A percentile compares a stretch with the other conserved stretches of the same genome.
phyloP scores from a whole-genome alignment of 1,140 invertebrate species.

The Diachasmimorpha longicaudata region DNA sequence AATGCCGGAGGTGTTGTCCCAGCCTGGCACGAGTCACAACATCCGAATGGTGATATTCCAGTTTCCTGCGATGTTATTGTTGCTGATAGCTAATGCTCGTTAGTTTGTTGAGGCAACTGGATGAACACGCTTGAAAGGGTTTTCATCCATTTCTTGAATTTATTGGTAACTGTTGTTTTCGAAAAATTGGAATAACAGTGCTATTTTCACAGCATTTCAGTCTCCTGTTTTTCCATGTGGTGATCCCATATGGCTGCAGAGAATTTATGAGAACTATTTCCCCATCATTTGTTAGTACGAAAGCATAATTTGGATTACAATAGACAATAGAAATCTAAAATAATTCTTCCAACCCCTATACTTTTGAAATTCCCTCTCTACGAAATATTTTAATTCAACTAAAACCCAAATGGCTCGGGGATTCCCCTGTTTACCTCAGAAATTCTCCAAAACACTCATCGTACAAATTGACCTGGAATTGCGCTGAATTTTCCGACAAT shows the following conservation, averaged over 20 bases:
- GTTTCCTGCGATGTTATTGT: neutral
- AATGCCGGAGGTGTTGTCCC: constrained; percentile 16
- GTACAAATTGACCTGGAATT: no score
- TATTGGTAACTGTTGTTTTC: neutral
- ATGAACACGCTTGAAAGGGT: neutral
- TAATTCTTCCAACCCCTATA: no score
- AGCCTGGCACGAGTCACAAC: constrained; percentile 39
- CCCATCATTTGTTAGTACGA: no score
- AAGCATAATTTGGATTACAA: no score
- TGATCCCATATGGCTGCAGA: neutral
- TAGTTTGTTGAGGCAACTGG: neutral
- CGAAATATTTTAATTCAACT: no score
- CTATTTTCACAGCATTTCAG: neutral
- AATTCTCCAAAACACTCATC: no score
- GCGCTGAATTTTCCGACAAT: no score
- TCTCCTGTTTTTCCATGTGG: neutral
- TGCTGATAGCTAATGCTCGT: neutral
- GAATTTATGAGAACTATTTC: neutral
- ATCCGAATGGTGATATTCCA: constrained; percentile 9
- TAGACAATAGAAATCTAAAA: no score
- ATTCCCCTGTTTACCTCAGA: no score
- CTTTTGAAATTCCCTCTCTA: no score
- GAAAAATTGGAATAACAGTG: neutral
- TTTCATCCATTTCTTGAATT: neutral
- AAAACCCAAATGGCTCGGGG: no score